These are phyloP conservation scores for Caenorhabditis remanei DNA, from an alignment of 1,140 invertebrate species.

Conservation along the genomic window DNA sequence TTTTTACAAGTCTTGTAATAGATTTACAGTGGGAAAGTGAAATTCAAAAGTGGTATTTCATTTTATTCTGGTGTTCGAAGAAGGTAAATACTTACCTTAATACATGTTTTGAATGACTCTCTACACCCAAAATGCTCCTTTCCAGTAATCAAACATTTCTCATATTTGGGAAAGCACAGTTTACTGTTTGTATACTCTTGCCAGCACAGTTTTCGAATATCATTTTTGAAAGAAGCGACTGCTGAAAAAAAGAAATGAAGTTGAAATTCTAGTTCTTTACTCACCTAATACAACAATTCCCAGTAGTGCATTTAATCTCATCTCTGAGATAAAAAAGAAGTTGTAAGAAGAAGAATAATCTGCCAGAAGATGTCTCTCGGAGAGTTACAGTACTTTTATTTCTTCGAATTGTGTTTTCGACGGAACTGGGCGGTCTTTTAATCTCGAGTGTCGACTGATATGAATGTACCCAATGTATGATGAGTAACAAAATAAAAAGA, in stretches of 20 bases:
- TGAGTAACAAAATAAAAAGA: too few relatives aligned
- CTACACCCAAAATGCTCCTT: neutral
- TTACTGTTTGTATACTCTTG: neutral
- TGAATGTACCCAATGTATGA: too few relatives aligned
- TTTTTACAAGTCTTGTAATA: too few relatives aligned
- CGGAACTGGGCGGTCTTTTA: too few relatives aligned
- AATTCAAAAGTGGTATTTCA: too few relatives aligned
- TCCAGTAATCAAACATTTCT: neutral
- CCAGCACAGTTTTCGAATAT: conserved; percentile 1
- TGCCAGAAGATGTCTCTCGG: too few relatives aligned
- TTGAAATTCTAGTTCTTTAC: neutral
- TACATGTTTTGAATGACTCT: neutral
- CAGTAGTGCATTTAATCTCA: neutral
- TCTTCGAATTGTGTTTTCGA: too few relatives aligned
- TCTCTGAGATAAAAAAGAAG: too few relatives aligned
- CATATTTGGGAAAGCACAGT: neutral
- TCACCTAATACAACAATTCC: neutral
- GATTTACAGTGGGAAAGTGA: too few relatives aligned
- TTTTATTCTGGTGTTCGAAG: neutral
- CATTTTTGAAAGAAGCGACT: neutral
- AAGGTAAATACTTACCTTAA: neutral
- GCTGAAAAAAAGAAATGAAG: neutral
- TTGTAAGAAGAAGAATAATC: too few relatives aligned
- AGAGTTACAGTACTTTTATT: too few relatives aligned
- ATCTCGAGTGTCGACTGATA: too few relatives aligned